phyloP scores from a whole-genome alignment of 92 coral and sea anemone genomes.

The Galaxea fascicularis region DNA sequence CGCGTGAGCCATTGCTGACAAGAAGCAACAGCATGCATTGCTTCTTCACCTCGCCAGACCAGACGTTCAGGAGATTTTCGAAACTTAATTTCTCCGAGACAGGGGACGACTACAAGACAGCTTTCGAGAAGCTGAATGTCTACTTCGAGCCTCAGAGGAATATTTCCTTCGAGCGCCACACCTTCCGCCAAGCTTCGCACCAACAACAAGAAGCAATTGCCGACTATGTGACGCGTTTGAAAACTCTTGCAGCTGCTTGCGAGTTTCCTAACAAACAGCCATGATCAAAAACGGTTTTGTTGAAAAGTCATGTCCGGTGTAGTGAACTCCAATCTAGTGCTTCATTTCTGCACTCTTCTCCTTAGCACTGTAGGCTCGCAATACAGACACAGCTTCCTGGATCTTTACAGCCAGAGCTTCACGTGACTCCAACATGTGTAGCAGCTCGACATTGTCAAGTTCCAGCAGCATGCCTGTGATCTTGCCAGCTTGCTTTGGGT shows the following conservation, averaged over 20 bases:
- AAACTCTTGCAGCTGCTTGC: no score
- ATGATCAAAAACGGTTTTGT: constrained; percentile 11
- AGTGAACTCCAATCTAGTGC: constrained; percentile 33
- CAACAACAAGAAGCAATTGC: not conserved
- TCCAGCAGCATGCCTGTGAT: constrained; percentile 99
- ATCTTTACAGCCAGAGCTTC: constrained; percentile 91
- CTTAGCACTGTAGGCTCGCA: constrained; percentile 92
- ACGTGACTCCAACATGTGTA: constrained; percentile 94
- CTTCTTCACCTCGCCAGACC: constrained; percentile 32
- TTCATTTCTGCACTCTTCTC: constrained; percentile 65
- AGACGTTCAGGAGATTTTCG: constrained; percentile 15
- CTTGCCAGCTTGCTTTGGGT: constrained; percentile 95
- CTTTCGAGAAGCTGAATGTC: constrained; percentile 43
- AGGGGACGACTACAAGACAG: constrained; percentile 45
- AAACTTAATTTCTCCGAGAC: constrained; percentile 10
- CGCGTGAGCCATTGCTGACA: constrained; percentile 37
- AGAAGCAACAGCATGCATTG: constrained; percentile 39
- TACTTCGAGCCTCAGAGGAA: constrained; percentile 53
- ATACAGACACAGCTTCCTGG: constrained; percentile 88
- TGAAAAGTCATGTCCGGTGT: constrained; percentile 26
- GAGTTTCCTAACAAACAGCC: not conserved
- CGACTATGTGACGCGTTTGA: no score
- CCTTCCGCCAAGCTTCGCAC: constrained; percentile 49
- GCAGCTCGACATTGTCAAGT: constrained; percentile 95
- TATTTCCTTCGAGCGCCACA: constrained; percentile 38